phyloP scores from a whole-genome alignment of 2,113 vertebrate species.

The Ptychochromis oligacanthus region DNA sequence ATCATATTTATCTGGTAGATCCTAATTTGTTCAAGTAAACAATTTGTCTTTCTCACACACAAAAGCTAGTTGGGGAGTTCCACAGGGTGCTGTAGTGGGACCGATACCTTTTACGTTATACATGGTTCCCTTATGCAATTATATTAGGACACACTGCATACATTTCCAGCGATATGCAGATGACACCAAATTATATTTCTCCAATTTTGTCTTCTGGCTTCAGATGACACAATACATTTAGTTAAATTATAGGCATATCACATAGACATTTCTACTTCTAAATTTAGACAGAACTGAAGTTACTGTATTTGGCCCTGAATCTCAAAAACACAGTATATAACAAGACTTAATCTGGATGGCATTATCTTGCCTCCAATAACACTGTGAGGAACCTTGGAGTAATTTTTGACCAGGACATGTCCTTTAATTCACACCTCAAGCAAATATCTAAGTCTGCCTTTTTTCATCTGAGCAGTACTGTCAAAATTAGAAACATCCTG shows the following conservation, averaged over 20 bases:
- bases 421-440: background rate
- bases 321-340: background rate
- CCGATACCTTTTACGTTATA: background rate
- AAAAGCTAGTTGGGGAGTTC: background rate
- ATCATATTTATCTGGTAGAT: background rate
- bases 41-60: background rate
- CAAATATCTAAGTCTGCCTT: background rate
- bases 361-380: background rate
- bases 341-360: background rate
- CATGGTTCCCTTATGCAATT: background rate
- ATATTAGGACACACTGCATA: background rate
- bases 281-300: no score
- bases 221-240: background rate
- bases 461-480: background rate
- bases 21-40: background rate
- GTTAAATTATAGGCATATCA: background rate
- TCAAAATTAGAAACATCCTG: background rate
- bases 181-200: background rate
- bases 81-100: background rate
- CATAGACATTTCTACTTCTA: background rate
- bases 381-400: background rate
- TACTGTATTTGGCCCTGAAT: background rate
- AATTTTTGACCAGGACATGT: background rate
- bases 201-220: background rate
- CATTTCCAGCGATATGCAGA: background rate